These are phyloP conservation scores for Sinocyclocheilus rhinocerous DNA, from an alignment of 2,113 vertebrate genomes.

Conservation along the genomic window DNA sequence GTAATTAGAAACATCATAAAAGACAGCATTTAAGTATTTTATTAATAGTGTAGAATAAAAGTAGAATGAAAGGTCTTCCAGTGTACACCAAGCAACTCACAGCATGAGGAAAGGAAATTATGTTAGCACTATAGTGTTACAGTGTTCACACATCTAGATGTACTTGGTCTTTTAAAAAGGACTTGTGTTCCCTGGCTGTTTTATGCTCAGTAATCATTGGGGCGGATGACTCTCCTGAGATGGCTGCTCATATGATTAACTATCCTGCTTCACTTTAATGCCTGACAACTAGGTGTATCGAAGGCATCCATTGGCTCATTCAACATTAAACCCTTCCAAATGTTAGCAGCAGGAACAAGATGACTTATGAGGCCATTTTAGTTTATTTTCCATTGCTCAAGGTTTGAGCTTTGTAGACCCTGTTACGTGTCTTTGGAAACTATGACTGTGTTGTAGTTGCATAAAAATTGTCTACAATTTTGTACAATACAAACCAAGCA, in stretches of 20 bases:
- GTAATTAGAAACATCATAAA: background rate
- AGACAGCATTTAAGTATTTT: background rate
- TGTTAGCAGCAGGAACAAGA: background rate
- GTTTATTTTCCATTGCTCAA: slow-evolving; percentile 4
- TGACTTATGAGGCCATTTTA: background rate
- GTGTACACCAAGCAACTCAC: background rate
- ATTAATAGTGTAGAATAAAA: background rate
- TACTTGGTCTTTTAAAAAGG: background rate
- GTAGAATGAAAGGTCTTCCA: background rate
- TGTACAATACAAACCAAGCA: background rate
- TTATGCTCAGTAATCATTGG: background rate
- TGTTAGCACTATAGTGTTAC: background rate
- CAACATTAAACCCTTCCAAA: background rate
- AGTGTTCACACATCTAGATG: background rate
- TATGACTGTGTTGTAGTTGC: background rate
- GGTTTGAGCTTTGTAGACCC: background rate
- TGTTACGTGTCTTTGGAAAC: background rate
- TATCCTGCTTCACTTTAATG: background rate
- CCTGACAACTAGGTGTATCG: background rate
- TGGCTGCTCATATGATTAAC: slow-evolving; percentile 3
- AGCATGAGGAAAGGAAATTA: background rate
- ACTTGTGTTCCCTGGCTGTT: slow-evolving; percentile 8
- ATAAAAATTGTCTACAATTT: background rate
- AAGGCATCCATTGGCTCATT: background rate
- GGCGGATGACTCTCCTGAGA: slow-evolving; percentile 15